Conservation (phyloP, 1,140 invertebrate species). For the Vanessa atalanta region DNA sequence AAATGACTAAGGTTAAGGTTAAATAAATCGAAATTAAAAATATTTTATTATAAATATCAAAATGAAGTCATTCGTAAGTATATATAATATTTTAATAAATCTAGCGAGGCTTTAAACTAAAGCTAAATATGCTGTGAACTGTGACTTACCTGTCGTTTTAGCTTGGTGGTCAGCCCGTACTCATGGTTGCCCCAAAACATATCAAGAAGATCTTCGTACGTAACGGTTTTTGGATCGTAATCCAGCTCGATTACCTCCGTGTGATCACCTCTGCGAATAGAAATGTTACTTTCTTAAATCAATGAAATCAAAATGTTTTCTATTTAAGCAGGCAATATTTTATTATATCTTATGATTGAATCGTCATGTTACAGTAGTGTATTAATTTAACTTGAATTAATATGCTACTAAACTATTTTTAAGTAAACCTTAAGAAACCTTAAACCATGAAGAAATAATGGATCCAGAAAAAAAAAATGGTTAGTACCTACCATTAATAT, state of each 20-base stretch:
- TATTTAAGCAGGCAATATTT: not conserved
- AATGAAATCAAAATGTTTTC: not conserved
- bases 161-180: constrained; percentile 88
- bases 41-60: no score
- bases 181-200: constrained; percentile 97
- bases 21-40: no score
- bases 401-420: no score
- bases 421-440: no score
- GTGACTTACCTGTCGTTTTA: constrained; percentile 87
- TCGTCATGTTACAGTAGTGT: no score
- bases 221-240: constrained; percentile 89
- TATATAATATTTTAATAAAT: no score
- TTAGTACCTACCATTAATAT: no score
- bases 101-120: not conserved
- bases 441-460: no score
- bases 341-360: not conserved
- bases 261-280: constrained; percentile 90
- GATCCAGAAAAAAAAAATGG: no score
- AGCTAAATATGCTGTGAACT: not conserved
- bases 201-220: constrained; percentile 88
- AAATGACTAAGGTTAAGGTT: no score
- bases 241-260: constrained; percentile 96
- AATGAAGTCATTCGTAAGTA: no score
- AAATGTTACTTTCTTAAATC: not conserved
- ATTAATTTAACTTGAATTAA: no score